A percentile compares a stretch with the other conserved stretches of the same genome.
phyloP scores from a whole-genome alignment of 2,113 vertebrate species.

The Gymnorhina tibicen region DNA sequence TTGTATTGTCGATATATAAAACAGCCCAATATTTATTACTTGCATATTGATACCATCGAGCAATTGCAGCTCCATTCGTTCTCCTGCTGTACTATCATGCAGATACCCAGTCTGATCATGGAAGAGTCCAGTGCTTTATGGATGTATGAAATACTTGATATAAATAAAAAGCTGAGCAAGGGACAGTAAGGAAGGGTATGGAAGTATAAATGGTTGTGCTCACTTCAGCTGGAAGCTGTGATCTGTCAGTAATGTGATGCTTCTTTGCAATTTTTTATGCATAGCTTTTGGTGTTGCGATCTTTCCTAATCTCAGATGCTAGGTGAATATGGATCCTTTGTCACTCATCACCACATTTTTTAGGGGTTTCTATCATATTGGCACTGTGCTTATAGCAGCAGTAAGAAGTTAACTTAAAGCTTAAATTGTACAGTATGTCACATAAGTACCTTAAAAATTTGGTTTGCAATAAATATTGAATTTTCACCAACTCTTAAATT shows the following conservation, averaged over 20 bases:
- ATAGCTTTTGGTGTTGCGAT: not conserved
- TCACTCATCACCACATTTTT: not conserved
- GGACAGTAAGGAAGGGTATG: not conserved
- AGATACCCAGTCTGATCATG: not conserved
- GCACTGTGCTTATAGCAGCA: not conserved
- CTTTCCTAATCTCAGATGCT: not conserved
- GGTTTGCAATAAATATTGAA: not conserved
- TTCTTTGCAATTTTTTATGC: not conserved
- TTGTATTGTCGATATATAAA: not conserved
- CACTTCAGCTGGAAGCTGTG: not conserved
- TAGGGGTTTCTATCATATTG: not conserved
- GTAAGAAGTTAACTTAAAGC: not conserved
- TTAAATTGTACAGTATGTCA: not conserved
- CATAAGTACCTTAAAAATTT: not conserved
- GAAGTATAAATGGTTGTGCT: not conserved
- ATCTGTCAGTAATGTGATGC: not conserved
- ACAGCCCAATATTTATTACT: not conserved
- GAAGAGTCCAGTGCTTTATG: not conserved
- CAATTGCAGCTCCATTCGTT: not conserved
- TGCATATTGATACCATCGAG: not conserved
- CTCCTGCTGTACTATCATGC: not conserved
- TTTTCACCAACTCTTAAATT: not conserved
- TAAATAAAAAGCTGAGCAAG: not conserved
- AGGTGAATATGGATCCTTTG: not conserved
- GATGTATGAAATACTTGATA: not conserved